These are phyloP conservation scores for Villa cingulata DNA, from an alignment of 2,888 invertebrate species.

Conservation along the genomic window DNA sequence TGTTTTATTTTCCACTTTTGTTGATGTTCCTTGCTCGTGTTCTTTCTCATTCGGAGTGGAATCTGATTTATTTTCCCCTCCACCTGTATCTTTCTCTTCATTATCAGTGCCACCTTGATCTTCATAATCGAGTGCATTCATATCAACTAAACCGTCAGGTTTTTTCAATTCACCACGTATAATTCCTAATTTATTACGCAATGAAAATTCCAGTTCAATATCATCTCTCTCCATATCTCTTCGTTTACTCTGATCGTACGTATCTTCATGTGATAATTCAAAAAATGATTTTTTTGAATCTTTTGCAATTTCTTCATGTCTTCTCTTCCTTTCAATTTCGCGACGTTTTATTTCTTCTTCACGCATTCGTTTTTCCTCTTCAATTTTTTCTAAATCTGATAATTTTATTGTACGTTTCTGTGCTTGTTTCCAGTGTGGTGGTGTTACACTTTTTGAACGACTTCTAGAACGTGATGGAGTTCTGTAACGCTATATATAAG, in stretches of 20 bases:
- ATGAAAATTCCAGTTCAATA: slow-evolving; percentile 28
- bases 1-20: slow-evolving; percentile 3
- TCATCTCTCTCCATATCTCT: slow-evolving; percentile 39
- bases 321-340: slow-evolving; percentile 41
- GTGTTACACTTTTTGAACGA: slow-evolving; percentile 77
- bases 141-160: slow-evolving; percentile 39
- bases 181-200: slow-evolving; percentile 11
- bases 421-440: slow-evolving; percentile 88
- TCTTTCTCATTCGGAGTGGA: slow-evolving; percentile 34
- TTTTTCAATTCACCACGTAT: slow-evolving; percentile 7
- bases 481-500: slow-evolving; percentile 54
- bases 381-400: slow-evolving; percentile 62
- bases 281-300: slow-evolving; percentile 35
- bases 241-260: slow-evolving; percentile 23
- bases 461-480: slow-evolving; percentile 64
- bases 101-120: slow-evolving; percentile 42
- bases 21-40: not conserved
- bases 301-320: slow-evolving; percentile 40
- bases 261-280: slow-evolving; percentile 37
- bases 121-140: slow-evolving; percentile 62
- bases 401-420: slow-evolving; percentile 72
- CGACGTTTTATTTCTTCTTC: slow-evolving; percentile 44
- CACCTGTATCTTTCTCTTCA: slow-evolving; percentile 25
- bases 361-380: slow-evolving; percentile 48
- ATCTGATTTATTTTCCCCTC: slow-evolving; percentile 28